phyloP scores from a whole-genome alignment of 2,797 vertebrate genomes.

The Cephalopachus bancanus region DNA sequence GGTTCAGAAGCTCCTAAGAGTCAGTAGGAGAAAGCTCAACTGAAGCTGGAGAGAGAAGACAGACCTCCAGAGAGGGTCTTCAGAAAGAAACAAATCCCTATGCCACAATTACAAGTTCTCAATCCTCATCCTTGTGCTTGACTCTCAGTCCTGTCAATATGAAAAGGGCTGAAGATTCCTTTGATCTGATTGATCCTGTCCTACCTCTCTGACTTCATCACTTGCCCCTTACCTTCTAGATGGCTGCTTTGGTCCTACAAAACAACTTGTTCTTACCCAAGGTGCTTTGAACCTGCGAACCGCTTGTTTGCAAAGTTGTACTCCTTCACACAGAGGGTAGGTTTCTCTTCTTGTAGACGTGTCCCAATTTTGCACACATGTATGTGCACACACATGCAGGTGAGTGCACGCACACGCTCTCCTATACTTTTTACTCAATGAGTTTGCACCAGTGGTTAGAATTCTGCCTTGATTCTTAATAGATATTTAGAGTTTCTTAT shows the following conservation, averaged over 20 bases:
- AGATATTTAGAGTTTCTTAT: neutral
- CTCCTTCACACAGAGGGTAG: neutral
- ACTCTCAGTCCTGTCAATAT: neutral
- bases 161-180: neutral
- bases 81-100: neutral
- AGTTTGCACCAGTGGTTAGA: neutral
- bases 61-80: neutral
- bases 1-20: too few species aligned
- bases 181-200: neutral
- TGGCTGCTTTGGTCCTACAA: fast-evolving
- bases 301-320: neutral
- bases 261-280: neutral
- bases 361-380: neutral
- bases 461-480: neutral
- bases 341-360: neutral
- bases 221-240: neutral
- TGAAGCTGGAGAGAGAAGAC: neutral
- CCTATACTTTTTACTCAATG: neutral
- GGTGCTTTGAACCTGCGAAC: neutral
- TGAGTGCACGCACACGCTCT: too few species aligned
- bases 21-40: neutral
- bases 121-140: neutral
- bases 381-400: neutral
- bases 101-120: neutral
- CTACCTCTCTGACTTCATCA: neutral